Percentiles rank a stretch among this genome's conserved stretches.
Evolutionary conservation across 1,140 invertebrate species (phyloP).

Genomic region (Drosophila lacertosa): DNA sequence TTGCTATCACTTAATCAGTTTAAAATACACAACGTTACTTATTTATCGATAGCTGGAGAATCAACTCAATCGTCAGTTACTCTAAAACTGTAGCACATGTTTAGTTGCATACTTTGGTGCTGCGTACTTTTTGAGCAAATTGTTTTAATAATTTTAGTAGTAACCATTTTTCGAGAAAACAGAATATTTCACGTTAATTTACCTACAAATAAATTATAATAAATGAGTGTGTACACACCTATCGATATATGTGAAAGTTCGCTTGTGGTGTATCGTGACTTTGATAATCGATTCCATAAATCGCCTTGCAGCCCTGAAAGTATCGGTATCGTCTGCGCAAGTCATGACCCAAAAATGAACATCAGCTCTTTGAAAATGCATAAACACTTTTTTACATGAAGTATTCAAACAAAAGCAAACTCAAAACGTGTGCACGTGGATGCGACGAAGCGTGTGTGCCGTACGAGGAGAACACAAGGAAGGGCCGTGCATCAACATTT

Average conservation of each 20-base stretch:
- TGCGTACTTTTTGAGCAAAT: no score
- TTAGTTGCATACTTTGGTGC: constrained; percentile 30
- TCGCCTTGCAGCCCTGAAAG: constrained; percentile 21
- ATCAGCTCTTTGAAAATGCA: constrained; percentile 46
- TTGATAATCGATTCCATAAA: not conserved
- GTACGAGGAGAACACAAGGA: constrained; percentile 14
- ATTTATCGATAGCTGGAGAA: constrained; percentile 39
- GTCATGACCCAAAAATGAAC: constrained; percentile 39
- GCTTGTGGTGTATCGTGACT: not conserved
- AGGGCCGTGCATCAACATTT: constrained; percentile 26
- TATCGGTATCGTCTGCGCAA: constrained; percentile 32
- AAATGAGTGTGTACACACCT: not conserved
- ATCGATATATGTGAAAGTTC: not conserved
- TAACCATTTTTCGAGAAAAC: not conserved
- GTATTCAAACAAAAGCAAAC: constrained; percentile 51
- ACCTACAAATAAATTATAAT: not conserved
- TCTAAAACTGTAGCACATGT: constrained; percentile 19
- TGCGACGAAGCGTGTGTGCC: constrained; percentile 38
- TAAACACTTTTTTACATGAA: constrained; percentile 53
- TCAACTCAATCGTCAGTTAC: not conserved
- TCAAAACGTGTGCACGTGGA: constrained; percentile 48
- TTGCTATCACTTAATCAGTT: constrained; percentile 6
- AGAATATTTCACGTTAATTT: not conserved
- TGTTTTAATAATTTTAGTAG: not conserved
- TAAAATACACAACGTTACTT: constrained; percentile 7